Conservation (phyloP, 2,797 vertebrate genomes). For the Brotula barbata region DNA sequence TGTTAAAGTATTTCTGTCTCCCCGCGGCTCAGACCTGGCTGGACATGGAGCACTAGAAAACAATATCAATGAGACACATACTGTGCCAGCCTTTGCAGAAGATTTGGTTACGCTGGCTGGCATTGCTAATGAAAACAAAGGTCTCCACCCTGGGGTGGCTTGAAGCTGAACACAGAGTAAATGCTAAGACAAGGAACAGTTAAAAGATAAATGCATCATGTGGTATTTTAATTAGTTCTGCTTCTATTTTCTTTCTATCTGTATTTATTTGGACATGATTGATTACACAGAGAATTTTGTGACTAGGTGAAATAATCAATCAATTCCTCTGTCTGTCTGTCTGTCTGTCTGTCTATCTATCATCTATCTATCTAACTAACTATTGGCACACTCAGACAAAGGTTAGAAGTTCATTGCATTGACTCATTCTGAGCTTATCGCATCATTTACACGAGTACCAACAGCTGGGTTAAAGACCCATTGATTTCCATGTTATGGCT, state of each 20-base stretch:
- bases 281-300: not conserved
- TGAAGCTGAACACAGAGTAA: conserved; percentile 40
- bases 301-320: not conserved
- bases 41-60: conserved; percentile 59
- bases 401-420: conserved; percentile 60
- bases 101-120: conserved; percentile 74
- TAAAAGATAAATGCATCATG: not conserved
- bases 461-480: conserved; percentile 83
- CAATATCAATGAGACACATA: conserved; percentile 68
- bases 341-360: not conserved
- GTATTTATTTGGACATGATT: not conserved
- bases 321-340: not conserved
- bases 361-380: not conserved
- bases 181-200: conserved; percentile 49
- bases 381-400: conserved; percentile 20
- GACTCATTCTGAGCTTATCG: conserved; percentile 63
- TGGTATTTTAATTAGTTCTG: conserved; percentile 3
- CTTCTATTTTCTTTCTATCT: conserved; percentile 11
- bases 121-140: conserved; percentile 72
- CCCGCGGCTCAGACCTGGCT: conserved; percentile 60
- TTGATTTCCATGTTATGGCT: conserved; percentile 91
- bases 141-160: conserved; percentile 50
- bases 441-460: conserved; percentile 77
- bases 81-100: conserved; percentile 33
- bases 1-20: conserved; percentile 64